Percentiles rank a stretch among this genome's conserved stretches.
Conservation (phyloP, 2,888 invertebrate species). For the Heliconius erato region DNA sequence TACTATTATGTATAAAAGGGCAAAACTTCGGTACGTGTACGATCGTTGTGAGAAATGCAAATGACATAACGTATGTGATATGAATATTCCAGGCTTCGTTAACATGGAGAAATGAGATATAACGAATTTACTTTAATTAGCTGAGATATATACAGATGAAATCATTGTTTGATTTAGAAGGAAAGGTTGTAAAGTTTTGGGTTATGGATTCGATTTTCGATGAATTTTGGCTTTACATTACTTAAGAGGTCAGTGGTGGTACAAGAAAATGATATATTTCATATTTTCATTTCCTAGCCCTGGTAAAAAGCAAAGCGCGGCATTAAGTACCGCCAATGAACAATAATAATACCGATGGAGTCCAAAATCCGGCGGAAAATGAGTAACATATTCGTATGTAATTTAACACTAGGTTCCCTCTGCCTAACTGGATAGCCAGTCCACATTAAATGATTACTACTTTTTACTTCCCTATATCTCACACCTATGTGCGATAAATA, state of each 20-base stretch:
- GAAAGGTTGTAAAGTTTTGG: neutral
- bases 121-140: slow-evolving; percentile 43
- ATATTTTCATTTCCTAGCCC: neutral
- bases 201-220: neutral
- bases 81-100: slow-evolving; percentile 48
- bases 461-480: too few relatives aligned
- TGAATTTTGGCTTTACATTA: too few relatives aligned
- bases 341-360: neutral
- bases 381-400: neutral
- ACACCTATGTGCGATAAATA: neutral
- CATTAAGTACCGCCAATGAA: neutral
- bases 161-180: neutral
- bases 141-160: neutral
- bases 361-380: neutral
- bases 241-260: too few relatives aligned
- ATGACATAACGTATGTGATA: slow-evolving; percentile 42
- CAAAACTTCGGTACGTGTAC: slow-evolving; percentile 35
- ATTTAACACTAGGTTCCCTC: neutral
- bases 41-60: slow-evolving; percentile 45
- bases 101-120: slow-evolving; percentile 40
- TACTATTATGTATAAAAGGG: slow-evolving; percentile 1
- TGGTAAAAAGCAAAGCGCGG: neutral
- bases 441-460: too few relatives aligned
- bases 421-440: too few relatives aligned
- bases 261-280: neutral